Evolutionary conservation across 2,888 invertebrate species (phyloP).

Genomic region (Carcina quercana): DNA sequence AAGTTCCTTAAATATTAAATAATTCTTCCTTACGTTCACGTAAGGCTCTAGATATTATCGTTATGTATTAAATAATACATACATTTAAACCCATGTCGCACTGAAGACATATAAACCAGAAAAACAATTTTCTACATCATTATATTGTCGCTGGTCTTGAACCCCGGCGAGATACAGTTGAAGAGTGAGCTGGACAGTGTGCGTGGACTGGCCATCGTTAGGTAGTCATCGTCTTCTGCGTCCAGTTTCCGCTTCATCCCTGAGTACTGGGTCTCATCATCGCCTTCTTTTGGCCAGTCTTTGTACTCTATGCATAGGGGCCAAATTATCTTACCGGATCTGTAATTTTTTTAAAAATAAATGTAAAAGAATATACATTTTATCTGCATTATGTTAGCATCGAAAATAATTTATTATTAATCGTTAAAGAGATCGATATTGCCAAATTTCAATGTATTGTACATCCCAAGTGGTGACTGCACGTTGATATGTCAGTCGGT

Average conservation of each 20-base stretch:
- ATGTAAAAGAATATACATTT: constrained; percentile 8
- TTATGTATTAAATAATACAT: too few relatives aligned
- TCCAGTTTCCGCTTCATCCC: constrained; percentile 52
- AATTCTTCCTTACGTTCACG: too few relatives aligned
- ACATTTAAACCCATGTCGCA: too few relatives aligned
- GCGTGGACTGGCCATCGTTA: constrained; percentile 46
- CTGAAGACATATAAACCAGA: too few relatives aligned
- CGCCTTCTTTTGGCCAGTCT: constrained; percentile 50
- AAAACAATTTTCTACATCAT: constrained; percentile 25
- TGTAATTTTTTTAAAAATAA: too few relatives aligned
- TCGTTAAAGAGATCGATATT: constrained; percentile 1
- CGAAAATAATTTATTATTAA: constrained; percentile 1
- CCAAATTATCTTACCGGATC: constrained; percentile 67
- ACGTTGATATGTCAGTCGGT: too few relatives aligned
- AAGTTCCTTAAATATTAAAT: too few relatives aligned
- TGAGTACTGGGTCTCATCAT: constrained; percentile 51
- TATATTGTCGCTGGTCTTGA: constrained; percentile 50
- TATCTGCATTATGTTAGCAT: too few relatives aligned
- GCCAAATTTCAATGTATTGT: too few relatives aligned
- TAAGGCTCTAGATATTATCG: too few relatives aligned
- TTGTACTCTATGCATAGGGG: constrained; percentile 71
- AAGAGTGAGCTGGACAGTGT: constrained; percentile 45
- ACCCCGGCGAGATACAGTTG: constrained; percentile 56
- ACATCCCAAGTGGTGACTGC: too few relatives aligned
- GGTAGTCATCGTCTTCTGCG: constrained; percentile 60